phyloP scores from a whole-genome alignment of 2,888 invertebrate species.

The Nasonia oneida region DNA sequence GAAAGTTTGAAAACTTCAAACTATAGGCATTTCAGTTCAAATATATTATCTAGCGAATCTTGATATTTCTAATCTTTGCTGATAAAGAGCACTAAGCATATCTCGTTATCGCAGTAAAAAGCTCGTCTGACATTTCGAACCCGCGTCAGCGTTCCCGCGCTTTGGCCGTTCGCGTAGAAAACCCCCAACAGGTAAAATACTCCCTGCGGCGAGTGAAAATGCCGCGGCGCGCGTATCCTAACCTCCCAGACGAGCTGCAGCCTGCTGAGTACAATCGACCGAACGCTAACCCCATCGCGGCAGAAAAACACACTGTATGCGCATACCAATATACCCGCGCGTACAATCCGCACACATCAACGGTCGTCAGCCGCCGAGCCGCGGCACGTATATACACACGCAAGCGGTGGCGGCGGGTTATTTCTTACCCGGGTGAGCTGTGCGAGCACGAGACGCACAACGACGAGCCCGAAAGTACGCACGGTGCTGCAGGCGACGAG shows the following conservation, averaged over 20 bases:
- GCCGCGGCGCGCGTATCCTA: neutral
- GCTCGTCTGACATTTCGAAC: neutral
- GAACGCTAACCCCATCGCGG: constrained; percentile 2
- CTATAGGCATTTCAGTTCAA: too few species aligned
- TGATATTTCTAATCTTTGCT: neutral
- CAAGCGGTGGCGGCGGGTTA: neutral
- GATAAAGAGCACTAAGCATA: neutral
- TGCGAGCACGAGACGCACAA: neutral
- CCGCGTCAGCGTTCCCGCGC: neutral
- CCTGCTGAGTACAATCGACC: neutral
- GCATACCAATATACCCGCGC: neutral
- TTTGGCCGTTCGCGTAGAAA: neutral
- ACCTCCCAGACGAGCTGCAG: neutral
- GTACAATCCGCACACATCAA: neutral
- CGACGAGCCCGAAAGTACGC: constrained; percentile 9
- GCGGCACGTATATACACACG: neutral
- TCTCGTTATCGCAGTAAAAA: neutral
- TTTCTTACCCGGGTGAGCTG: neutral
- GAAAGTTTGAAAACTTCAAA: too few species aligned
- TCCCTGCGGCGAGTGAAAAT: neutral
- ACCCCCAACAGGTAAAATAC: neutral
- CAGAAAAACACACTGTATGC: neutral
- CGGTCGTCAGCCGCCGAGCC: neutral
- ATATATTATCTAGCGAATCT: too few species aligned
- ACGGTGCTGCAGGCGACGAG: constrained; percentile 16